Percentiles rank a stretch among this genome's conserved stretches.
Conservation (phyloP, 2,113 vertebrate species). For the Pluvialis apricaria region DNA sequence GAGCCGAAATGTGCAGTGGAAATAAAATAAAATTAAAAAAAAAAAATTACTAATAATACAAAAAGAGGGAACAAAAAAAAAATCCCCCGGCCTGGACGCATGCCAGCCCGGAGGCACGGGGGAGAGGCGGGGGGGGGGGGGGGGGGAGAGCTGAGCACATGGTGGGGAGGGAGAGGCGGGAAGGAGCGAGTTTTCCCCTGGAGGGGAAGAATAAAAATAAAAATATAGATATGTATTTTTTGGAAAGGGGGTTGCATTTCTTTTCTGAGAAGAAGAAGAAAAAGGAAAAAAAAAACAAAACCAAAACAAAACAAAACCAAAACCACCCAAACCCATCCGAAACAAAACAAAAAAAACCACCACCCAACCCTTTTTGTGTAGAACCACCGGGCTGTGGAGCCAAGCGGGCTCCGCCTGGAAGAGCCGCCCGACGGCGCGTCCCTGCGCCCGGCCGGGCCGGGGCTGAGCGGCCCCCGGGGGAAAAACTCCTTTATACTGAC, state of each 20-base stretch:
- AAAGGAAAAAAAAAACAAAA: too few relatives aligned
- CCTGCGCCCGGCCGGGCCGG: background rate
- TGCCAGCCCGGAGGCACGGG: constrained; percentile 70
- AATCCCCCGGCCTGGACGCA: constrained; percentile 81
- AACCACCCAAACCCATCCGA: background rate
- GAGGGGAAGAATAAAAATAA: background rate
- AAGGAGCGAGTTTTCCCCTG: constrained; percentile 16
- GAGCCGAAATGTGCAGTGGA: constrained; percentile 86
- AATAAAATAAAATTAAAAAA: constrained; percentile 35
- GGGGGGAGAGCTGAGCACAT: background rate
- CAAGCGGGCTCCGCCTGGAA: constrained; percentile 4
- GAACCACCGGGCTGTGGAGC: constrained; percentile 40
- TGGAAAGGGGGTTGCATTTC: constrained; percentile 24
- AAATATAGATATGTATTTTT: background rate
- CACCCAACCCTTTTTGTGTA: constrained; percentile 42
- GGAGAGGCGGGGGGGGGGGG: too few relatives aligned
- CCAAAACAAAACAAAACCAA: background rate
- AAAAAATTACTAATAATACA: background rate
- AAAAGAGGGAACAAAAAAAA: background rate
- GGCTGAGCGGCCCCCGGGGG: background rate
- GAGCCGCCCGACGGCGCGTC: background rate
- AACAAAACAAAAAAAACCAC: background rate
- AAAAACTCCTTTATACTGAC: fast-evolving
- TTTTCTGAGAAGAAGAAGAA: background rate
- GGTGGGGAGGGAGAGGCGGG: constrained; percentile 2